Conservation (phyloP, 2,888 invertebrate genomes). For the Apocheima hispidaria region DNA sequence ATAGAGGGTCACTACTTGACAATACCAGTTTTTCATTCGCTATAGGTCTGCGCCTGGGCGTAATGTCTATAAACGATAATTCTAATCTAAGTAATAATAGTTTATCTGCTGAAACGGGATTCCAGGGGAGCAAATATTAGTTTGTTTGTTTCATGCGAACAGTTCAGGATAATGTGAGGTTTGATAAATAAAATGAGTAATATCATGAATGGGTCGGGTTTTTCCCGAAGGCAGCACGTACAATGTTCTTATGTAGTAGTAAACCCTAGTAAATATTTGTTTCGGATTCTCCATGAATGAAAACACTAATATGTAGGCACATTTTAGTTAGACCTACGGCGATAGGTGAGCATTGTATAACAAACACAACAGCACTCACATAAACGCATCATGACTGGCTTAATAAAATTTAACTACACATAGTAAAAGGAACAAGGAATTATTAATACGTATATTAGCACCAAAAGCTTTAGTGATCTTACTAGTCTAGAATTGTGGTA, state of each 20-base stretch:
- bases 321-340: not conserved
- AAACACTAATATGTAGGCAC: not conserved
- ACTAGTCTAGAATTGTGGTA: too few species aligned
- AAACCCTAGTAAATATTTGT: not conserved
- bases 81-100: constrained; percentile 7
- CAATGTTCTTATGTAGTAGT: not conserved
- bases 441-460: too few species aligned
- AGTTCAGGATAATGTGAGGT: constrained; percentile 2
- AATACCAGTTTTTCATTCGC: too few species aligned
- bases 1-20: too few species aligned
- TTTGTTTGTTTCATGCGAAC: not conserved
- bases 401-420: not conserved
- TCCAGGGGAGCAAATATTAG: not conserved
- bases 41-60: not conserved
- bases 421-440: too few species aligned
- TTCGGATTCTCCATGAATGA: not conserved
- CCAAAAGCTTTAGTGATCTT: too few species aligned
- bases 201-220: constrained; percentile 15
- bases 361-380: not conserved
- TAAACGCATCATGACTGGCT: not conserved
- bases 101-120: not conserved
- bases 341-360: not conserved
- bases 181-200: not conserved
- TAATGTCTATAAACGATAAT: not conserved
- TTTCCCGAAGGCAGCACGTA: constrained; percentile 1